phyloP scores from a whole-genome alignment of 2,113 vertebrate genomes.

The Mellivora capensis region DNA sequence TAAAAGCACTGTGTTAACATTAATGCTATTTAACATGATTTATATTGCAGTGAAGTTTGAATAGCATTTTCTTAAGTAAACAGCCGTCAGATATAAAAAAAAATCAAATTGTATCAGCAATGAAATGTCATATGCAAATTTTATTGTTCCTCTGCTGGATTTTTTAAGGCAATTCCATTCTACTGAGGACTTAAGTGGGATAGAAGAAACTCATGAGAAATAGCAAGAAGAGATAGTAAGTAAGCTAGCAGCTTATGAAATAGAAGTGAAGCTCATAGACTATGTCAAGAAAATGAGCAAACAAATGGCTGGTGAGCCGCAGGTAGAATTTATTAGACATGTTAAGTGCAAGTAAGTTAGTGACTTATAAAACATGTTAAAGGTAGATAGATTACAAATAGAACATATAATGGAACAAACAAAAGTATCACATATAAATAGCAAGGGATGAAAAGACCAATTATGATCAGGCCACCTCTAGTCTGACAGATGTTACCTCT shows the following conservation, averaged over 20 bases:
- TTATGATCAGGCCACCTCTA: background rate
- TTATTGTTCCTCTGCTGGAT: background rate
- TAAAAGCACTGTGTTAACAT: background rate
- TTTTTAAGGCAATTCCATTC: background rate
- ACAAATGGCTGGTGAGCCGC: background rate
- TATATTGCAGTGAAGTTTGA: background rate
- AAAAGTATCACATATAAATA: background rate
- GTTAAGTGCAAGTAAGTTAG: background rate
- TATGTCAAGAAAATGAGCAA: background rate
- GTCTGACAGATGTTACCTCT: background rate
- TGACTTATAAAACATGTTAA: background rate
- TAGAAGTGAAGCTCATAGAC: background rate
- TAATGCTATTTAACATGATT: background rate
- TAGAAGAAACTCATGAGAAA: background rate
- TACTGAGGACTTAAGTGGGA: background rate
- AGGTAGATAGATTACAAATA: background rate
- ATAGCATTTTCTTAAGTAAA: constrained; percentile 19
- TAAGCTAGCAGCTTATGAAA: background rate
- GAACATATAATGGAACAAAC: background rate
- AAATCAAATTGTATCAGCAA: background rate
- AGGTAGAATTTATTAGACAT: background rate
- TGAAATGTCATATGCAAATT: constrained; percentile 11
- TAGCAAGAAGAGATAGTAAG: background rate
- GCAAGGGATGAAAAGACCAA: background rate
- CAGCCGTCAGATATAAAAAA: background rate